These are phyloP conservation scores for Ciconia boyciana DNA, from an alignment of 2,113 vertebrate species.

Conservation along the genomic window DNA sequence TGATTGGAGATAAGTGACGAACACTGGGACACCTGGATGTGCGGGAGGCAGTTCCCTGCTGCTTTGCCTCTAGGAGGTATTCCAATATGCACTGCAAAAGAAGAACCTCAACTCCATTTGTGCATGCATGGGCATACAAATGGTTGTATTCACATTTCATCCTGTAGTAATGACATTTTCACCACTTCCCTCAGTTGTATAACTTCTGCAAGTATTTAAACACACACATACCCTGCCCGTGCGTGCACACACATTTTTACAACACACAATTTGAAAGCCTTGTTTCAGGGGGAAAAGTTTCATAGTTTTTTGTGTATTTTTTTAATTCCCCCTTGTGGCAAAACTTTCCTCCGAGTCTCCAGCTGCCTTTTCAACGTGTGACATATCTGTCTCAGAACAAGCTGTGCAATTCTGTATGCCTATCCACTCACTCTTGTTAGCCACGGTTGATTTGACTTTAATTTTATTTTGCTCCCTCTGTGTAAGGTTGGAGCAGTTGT, in stretches of 20 bases:
- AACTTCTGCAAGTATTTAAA: background rate
- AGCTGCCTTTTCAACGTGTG: background rate
- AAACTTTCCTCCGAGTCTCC: background rate
- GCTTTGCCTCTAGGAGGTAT: background rate
- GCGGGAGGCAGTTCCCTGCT: background rate
- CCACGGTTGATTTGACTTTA: background rate
- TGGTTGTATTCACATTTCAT: background rate
- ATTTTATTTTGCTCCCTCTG: background rate
- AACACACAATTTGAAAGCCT: background rate
- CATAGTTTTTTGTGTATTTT: background rate
- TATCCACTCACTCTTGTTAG: background rate
- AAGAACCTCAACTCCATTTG: background rate
- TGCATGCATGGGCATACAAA: background rate
- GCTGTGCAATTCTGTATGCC: background rate
- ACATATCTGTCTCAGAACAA: background rate
- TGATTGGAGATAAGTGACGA: background rate
- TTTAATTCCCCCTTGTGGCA: background rate
- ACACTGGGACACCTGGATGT: background rate
- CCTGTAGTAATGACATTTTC: background rate
- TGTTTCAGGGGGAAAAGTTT: background rate
- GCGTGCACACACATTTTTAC: background rate
- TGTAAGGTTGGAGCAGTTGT: background rate
- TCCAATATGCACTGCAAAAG: background rate
- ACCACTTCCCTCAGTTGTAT: background rate
- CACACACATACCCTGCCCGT: rapidly evolving